These are phyloP conservation scores for Athetis lepigone DNA, from an alignment of 2,888 invertebrate genomes.

Conservation along the genomic window DNA sequence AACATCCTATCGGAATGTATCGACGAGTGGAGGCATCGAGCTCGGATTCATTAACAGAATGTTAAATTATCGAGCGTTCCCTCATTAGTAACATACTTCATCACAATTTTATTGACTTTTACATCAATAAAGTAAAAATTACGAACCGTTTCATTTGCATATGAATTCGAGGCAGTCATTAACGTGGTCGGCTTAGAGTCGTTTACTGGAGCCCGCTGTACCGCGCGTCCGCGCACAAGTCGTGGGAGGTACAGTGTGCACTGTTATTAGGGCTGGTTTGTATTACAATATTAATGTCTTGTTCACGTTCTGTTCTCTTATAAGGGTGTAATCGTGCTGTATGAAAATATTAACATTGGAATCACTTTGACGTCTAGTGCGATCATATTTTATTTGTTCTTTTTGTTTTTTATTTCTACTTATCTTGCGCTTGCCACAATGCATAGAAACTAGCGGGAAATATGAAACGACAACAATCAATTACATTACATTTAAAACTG, in stretches of 20 bases:
- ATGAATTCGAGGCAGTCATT: constrained; percentile 53
- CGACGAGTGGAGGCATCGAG: constrained; percentile 2
- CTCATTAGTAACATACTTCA: constrained; percentile 56
- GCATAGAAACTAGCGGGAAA: neutral
- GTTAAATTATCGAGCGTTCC: constrained; percentile 24
- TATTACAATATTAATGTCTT: constrained; percentile 34
- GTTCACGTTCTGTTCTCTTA: constrained; percentile 29
- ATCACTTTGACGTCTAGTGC: neutral
- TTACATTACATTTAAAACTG: neutral
- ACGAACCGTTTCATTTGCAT: constrained; percentile 61
- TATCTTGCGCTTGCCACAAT: neutral
- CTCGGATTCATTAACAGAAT: constrained; percentile 24
- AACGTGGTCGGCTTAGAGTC: constrained; percentile 45
- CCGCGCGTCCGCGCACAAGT: constrained; percentile 14
- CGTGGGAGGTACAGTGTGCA: constrained; percentile 42
- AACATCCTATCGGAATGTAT: constrained; percentile 20
- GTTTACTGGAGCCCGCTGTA: constrained; percentile 40
- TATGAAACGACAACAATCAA: neutral
- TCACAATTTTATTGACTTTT: constrained; percentile 48
- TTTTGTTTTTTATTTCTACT: neutral
- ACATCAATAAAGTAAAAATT: constrained; percentile 56
- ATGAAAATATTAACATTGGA: constrained; percentile 1
- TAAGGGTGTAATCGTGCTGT: constrained; percentile 1
- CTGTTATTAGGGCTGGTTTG: constrained; percentile 25
- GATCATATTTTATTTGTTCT: neutral